Evolutionary conservation across 2,113 vertebrate species (phyloP).

Genomic region (Pithys albifrons): DNA sequence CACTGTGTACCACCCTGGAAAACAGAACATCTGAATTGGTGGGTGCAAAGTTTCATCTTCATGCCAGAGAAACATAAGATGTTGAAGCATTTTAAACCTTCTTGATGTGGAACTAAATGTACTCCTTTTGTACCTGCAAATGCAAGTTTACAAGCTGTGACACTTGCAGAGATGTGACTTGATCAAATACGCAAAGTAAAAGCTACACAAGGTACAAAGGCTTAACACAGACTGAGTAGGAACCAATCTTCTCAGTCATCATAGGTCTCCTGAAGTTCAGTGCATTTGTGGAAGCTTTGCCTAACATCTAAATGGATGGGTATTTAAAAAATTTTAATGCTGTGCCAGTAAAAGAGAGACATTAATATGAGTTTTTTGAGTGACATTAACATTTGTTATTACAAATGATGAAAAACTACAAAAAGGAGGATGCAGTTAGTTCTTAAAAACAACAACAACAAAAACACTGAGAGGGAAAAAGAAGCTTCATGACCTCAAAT

Average conservation of each 20-base stretch:
- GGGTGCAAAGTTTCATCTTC: neutral
- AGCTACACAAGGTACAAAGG: neutral
- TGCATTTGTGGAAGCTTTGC: neutral
- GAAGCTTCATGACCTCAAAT: neutral
- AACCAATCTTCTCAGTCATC: neutral
- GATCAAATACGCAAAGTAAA: neutral
- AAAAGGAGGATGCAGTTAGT: neutral
- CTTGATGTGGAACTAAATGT: neutral
- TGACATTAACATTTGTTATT: neutral
- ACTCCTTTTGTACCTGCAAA: neutral
- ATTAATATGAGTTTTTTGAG: neutral
- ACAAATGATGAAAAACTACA: neutral
- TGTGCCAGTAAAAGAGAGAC: neutral
- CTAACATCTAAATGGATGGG: neutral
- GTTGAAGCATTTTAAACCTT: neutral
- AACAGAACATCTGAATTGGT: neutral
- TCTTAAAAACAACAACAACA: neutral
- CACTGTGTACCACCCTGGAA: accelerated
- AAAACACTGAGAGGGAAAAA: neutral
- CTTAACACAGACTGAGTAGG: neutral
- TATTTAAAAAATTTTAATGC: neutral
- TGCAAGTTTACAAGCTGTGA: neutral
- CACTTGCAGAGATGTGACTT: neutral
- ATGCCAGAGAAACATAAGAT: neutral
- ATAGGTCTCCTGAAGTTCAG: neutral